A percentile compares a stretch with the other conserved stretches of the same genome.
phyloP scores from a whole-genome alignment of 2,113 vertebrate genomes.

The Orthonyx spaldingii region DNA sequence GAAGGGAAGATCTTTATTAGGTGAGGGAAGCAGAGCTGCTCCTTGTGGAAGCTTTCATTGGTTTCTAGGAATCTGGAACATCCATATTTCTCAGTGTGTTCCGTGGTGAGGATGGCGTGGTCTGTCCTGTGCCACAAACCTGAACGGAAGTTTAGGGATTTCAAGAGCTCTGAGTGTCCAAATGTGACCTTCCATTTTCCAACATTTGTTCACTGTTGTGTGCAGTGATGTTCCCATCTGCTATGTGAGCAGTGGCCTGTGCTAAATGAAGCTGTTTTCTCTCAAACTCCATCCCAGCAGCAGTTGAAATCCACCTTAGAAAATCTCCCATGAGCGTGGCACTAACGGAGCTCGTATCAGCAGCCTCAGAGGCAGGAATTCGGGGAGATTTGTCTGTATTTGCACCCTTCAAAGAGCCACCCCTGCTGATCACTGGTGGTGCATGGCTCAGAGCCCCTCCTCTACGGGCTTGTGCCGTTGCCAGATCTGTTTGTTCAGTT shows the following conservation, averaged over 20 bases:
- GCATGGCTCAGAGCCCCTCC: neutral
- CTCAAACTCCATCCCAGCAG: neutral
- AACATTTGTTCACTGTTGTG: neutral
- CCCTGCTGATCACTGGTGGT: neutral
- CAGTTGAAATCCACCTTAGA: neutral
- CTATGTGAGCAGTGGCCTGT: neutral
- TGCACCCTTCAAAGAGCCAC: neutral
- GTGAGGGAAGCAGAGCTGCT: neutral
- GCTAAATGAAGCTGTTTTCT: neutral
- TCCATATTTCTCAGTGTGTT: rapidly evolving
- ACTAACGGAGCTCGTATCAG: neutral
- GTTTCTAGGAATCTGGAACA: neutral
- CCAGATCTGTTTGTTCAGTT: neutral
- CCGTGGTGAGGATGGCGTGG: neutral
- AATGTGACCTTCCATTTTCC: neutral
- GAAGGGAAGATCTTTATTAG: too few relatives aligned
- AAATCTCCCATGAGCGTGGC: neutral
- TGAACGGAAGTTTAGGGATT: neutral
- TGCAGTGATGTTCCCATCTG: neutral
- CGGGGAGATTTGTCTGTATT: neutral
- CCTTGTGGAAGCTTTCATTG: neutral
- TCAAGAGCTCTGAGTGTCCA: neutral
- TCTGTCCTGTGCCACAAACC: neutral
- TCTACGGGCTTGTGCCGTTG: neutral
- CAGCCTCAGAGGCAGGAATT: neutral